A percentile compares a stretch with the other conserved stretches of the same genome.
These are phyloP conservation scores for Drosophila tropicalis DNA, from an alignment of 1,140 invertebrate species.

Conservation along the genomic window DNA sequence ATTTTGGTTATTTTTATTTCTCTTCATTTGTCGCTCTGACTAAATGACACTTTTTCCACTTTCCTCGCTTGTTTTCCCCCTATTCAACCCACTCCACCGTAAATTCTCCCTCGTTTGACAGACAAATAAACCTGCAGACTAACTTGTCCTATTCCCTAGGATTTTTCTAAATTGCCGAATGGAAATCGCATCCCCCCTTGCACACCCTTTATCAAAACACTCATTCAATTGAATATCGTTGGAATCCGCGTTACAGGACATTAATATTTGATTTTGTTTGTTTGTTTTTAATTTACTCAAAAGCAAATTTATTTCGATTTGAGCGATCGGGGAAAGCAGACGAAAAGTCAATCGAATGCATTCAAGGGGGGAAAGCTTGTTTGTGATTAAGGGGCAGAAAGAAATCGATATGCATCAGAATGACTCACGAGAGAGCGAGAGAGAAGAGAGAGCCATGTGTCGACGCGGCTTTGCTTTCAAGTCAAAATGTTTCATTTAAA, in stretches of 20 bases:
- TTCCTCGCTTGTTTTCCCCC: constrained; percentile 18
- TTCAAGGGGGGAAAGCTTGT: not conserved
- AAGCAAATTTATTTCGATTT: constrained; percentile 65
- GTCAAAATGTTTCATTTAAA: not conserved
- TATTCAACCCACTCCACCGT: too few relatives aligned
- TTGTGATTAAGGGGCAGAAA: not conserved
- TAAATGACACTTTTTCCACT: constrained; percentile 65
- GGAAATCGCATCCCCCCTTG: not conserved
- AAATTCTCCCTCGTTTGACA: not conserved
- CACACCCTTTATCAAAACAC: constrained; percentile 5
- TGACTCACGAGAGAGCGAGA: too few relatives aligned
- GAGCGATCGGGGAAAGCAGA: constrained; percentile 20
- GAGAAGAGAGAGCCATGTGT: not conserved
- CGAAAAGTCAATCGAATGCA: constrained; percentile 22
- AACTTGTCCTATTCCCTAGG: constrained; percentile 20
- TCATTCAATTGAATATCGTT: constrained; percentile 53
- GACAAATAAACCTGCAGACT: constrained; percentile 49
- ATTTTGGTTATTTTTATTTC: constrained; percentile 17
- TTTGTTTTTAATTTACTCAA: constrained; percentile 77
- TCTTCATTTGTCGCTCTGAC: constrained; percentile 64
- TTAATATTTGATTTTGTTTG: constrained; percentile 76
- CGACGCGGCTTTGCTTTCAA: not conserved
- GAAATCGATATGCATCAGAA: constrained; percentile 7
- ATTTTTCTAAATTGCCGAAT: constrained; percentile 60
- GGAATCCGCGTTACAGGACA: constrained; percentile 53